These are phyloP conservation scores for Congeria kusceri DNA, from an alignment of 2,888 invertebrate genomes.

Conservation along the genomic window DNA sequence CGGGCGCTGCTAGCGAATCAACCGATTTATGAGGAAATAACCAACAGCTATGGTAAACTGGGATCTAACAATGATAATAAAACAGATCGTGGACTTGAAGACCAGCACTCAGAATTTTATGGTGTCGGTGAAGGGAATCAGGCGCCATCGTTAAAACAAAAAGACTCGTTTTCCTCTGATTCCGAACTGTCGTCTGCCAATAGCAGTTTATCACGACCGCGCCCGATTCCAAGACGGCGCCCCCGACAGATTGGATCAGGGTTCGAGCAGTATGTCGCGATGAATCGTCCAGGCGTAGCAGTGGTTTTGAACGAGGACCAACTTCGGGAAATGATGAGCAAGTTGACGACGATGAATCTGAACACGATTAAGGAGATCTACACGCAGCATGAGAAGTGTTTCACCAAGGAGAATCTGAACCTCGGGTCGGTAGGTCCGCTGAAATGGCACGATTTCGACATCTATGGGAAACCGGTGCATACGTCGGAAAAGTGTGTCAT, in stretches of 20 bases:
- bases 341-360: slow-evolving; percentile 74
- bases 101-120: slow-evolving; percentile 36
- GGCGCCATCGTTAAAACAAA: slow-evolving; percentile 38
- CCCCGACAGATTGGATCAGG: slow-evolving; percentile 70
- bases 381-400: slow-evolving; percentile 75
- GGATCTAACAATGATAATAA: slow-evolving; percentile 16
- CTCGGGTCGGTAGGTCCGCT: slow-evolving; percentile 68
- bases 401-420: slow-evolving; percentile 71
- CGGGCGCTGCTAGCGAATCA: slow-evolving; percentile 74
- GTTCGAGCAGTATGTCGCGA: slow-evolving; percentile 80
- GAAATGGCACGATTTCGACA: slow-evolving; percentile 80
- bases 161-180: slow-evolving; percentile 66
- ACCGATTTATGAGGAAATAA: slow-evolving; percentile 81
- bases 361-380: slow-evolving; percentile 78
- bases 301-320: slow-evolving; percentile 75
- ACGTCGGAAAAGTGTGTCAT: slow-evolving; percentile 79
- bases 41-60: slow-evolving; percentile 68
- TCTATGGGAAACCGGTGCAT: slow-evolving; percentile 78
- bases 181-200: slow-evolving; percentile 71
- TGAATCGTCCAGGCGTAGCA: slow-evolving; percentile 78
- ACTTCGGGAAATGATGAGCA: slow-evolving; percentile 73
- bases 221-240: slow-evolving; percentile 75
- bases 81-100: background rate
- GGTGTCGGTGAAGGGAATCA: slow-evolving; percentile 34
- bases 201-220: slow-evolving; percentile 75